Conservation (phyloP, 2,888 invertebrate species). For the Apocheima hispidaria region DNA sequence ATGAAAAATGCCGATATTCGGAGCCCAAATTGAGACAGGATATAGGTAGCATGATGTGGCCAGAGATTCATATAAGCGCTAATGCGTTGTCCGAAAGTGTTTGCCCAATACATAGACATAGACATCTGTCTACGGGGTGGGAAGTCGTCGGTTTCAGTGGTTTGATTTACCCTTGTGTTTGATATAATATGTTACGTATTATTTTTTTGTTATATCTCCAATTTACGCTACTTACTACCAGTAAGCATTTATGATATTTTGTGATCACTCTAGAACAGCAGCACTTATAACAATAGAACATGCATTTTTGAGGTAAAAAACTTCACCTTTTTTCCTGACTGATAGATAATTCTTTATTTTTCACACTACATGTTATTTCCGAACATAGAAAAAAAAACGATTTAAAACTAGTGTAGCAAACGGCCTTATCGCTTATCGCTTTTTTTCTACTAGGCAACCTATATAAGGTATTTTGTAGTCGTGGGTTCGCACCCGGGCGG, state of each 20-base stretch:
- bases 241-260: conserved; percentile 42
- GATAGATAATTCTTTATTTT: no score
- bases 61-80: not conserved
- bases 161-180: conserved; percentile 53
- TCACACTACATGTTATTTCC: no score
- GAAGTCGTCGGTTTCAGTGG: conserved; percentile 31
- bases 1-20: not conserved
- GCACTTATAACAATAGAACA: not conserved
- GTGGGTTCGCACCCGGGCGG: no score
- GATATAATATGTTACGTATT: conserved; percentile 48
- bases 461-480: no score
- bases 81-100: not conserved
- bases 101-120: not conserved
- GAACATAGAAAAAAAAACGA: no score
- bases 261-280: conserved; percentile 29
- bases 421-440: no score
- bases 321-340: no score
- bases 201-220: conserved; percentile 37
- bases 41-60: not conserved
- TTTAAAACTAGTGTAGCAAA: no score
- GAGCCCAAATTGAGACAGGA: not conserved
- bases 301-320: no score
- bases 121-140: conserved; percentile 1
- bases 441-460: no score
- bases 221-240: conserved; percentile 38